A percentile compares a stretch with the other conserved stretches of the same genome.
Evolutionary conservation across 2,888 invertebrate genomes (phyloP).

Genomic region (Chirona hameri): DNA sequence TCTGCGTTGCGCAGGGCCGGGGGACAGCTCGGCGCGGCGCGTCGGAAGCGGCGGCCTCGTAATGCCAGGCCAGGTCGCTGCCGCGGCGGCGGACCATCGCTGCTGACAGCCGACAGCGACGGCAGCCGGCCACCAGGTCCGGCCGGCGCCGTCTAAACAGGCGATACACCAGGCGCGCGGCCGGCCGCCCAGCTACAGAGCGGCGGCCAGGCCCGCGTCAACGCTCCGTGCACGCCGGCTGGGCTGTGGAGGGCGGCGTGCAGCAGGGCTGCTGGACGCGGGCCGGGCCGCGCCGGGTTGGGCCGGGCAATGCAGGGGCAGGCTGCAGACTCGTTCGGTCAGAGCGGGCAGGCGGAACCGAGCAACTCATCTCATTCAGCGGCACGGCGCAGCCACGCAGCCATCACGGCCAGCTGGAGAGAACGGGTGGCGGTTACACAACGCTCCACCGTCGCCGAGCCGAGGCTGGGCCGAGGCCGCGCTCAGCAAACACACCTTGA

Average conservation of each 20-base stretch:
- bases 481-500: too few relatives aligned
- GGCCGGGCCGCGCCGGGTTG: background rate
- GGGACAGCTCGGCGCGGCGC: background rate
- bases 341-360: too few relatives aligned
- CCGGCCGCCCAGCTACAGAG: too few relatives aligned
- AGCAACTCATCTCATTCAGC: too few relatives aligned
- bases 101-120: background rate
- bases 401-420: too few relatives aligned
- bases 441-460: too few relatives aligned
- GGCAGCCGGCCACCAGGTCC: background rate
- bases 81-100: background rate
- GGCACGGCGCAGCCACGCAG: too few relatives aligned
- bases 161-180: too few relatives aligned
- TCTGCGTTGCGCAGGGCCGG: background rate
- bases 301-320: background rate
- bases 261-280: background rate
- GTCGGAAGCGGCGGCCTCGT: too few relatives aligned
- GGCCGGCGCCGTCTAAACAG: background rate
- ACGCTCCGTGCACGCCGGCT: background rate
- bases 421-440: too few relatives aligned
- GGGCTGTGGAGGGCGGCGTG: background rate
- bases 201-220: background rate
- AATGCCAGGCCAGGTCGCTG: background rate
- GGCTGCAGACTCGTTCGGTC: background rate
- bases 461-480: too few relatives aligned